Conservation (phyloP, 2,113 vertebrate genomes). For the Oreochromis tanganicae region DNA sequence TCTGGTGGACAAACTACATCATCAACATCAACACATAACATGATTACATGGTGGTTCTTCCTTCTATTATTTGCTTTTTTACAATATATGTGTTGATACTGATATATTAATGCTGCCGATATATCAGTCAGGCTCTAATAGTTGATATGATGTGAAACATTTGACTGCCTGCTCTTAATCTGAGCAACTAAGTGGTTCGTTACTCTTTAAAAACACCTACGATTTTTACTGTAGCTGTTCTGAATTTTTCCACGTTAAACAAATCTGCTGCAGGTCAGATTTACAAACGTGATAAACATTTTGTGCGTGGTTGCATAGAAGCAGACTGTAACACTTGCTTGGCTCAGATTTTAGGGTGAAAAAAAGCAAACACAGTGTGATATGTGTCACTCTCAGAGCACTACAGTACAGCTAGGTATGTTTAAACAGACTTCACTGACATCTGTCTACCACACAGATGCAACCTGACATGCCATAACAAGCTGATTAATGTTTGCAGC, state of each 20-base stretch:
- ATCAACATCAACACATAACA: not conserved
- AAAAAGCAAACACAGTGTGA: not conserved
- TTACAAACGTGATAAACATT: not conserved
- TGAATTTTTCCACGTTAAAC: not conserved
- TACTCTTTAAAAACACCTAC: not conserved
- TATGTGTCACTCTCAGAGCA: not conserved
- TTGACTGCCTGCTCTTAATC: not conserved
- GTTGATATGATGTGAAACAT: not conserved
- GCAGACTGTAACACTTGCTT: not conserved
- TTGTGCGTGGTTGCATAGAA: not conserved
- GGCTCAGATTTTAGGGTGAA: not conserved
- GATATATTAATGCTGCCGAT: not conserved
- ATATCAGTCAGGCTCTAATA: not conserved
- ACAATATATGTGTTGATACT: not conserved
- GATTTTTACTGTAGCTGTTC: not conserved
- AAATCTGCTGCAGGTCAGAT: not conserved
- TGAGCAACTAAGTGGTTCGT: not conserved
- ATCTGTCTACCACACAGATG: not conserved
- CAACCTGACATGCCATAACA: not conserved
- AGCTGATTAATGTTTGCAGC: not conserved
- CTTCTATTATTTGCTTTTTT: not conserved
- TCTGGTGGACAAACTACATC: not conserved
- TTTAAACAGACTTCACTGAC: not conserved
- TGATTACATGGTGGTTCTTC: not conserved
- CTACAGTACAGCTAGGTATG: not conserved